These are phyloP conservation scores for Crotalus adamanteus DNA, from an alignment of 2,797 vertebrate genomes.

Conservation along the genomic window DNA sequence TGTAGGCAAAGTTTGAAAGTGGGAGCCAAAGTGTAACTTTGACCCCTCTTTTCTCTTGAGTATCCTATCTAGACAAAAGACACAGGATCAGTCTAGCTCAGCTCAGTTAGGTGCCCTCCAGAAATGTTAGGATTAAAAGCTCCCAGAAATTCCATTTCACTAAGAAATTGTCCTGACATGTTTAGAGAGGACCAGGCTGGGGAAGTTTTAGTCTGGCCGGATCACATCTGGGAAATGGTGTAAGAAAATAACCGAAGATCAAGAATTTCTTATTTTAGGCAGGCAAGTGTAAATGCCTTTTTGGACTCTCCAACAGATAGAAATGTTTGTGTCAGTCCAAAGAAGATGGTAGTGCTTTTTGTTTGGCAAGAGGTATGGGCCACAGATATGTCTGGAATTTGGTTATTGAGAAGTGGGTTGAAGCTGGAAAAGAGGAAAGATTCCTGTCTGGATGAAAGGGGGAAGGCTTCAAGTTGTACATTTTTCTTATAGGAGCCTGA, in stretches of 20 bases:
- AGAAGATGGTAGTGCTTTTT: neutral
- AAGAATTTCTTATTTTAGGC: neutral
- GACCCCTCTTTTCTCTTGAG: neutral
- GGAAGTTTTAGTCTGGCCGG: neutral
- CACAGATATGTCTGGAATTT: neutral
- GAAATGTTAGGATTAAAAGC: neutral
- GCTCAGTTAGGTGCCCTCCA: neutral
- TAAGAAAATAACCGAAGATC: neutral
- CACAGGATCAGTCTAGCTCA: neutral
- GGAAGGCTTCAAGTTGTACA: accelerated
- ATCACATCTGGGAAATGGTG: neutral
- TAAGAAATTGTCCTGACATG: neutral
- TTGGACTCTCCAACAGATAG: neutral
- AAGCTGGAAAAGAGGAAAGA: neutral
- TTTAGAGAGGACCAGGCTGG: neutral
- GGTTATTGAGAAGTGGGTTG: neutral
- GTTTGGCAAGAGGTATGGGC: neutral
- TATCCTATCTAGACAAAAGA: neutral
- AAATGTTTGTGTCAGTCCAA: neutral
- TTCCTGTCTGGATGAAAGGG: neutral
- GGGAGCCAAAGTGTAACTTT: neutral
- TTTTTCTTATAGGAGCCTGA: neutral
- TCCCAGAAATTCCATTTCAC: neutral
- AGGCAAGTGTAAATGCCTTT: neutral
- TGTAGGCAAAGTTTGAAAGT: neutral